Conservation (phyloP, 2,797 vertebrate species). For the Pyrrhura leucotis region DNA sequence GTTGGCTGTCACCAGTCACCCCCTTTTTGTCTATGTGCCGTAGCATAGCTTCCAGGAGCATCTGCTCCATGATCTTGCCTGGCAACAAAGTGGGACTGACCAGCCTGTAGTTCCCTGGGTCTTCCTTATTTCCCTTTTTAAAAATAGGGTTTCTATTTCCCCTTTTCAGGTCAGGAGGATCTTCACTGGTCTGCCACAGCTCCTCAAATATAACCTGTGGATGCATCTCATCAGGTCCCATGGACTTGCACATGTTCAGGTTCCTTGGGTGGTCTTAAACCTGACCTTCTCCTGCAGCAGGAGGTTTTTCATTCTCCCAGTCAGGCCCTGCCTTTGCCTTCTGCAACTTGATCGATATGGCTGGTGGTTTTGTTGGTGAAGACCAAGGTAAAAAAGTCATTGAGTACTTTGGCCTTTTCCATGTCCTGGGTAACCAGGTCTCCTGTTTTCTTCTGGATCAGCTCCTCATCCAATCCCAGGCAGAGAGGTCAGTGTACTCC, state of each 20-base stretch:
- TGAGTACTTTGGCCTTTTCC: background rate
- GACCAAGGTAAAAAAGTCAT: background rate
- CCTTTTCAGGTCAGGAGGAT: background rate
- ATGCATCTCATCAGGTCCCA: background rate
- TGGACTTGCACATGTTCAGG: background rate
- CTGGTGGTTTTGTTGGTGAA: background rate
- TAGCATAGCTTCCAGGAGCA: background rate
- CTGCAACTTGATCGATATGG: background rate
- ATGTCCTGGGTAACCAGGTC: background rate
- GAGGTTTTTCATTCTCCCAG: background rate
- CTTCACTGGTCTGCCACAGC: background rate
- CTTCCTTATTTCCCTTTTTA: background rate
- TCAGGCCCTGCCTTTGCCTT: background rate
- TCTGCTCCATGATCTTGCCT: background rate
- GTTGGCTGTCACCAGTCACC: background rate
- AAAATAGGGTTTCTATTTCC: background rate
- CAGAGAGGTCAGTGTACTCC: background rate
- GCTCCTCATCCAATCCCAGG: background rate
- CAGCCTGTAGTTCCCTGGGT: background rate
- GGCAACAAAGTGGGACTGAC: background rate
- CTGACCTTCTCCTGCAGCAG: background rate
- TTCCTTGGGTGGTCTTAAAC: background rate
- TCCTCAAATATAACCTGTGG: background rate
- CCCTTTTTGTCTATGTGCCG: background rate
- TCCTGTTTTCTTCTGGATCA: background rate